phyloP scores from a whole-genome alignment of 2,888 invertebrate genomes.

The Neoascia interrupta region DNA sequence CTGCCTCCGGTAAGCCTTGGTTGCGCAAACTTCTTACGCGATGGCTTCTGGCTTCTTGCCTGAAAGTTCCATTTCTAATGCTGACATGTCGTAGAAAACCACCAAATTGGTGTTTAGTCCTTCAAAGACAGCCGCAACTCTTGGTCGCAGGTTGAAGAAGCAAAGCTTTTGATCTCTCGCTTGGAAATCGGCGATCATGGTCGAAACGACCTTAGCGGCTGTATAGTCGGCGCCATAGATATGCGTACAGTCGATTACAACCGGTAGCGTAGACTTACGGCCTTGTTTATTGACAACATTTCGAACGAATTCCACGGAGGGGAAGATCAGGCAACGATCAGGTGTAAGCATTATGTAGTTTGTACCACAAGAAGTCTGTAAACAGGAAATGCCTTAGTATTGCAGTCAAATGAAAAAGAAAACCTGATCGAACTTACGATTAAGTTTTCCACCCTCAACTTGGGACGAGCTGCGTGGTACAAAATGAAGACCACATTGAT shows the following conservation, averaged over 20 bases:
- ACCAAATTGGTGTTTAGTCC: slow-evolving; percentile 87
- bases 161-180: slow-evolving; percentile 87
- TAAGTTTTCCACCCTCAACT: slow-evolving; percentile 88
- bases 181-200: slow-evolving; percentile 87
- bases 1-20: slow-evolving; percentile 15
- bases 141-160: slow-evolving; percentile 91
- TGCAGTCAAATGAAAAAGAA: too few relatives aligned
- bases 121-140: slow-evolving; percentile 90
- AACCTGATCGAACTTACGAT: slow-evolving; percentile 84
- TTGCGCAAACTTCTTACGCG: neutral
- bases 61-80: slow-evolving; percentile 84
- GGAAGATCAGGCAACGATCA: slow-evolving; percentile 93
- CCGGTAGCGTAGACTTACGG: slow-evolving; percentile 84
- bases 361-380: slow-evolving; percentile 83
- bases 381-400: slow-evolving; percentile 35
- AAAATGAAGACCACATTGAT: slow-evolving; percentile 91
- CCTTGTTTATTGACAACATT: slow-evolving; percentile 92
- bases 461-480: slow-evolving; percentile 92
- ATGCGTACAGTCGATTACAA: slow-evolving; percentile 92
- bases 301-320: slow-evolving; percentile 93
- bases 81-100: slow-evolving; percentile 87
- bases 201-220: slow-evolving; percentile 89
- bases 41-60: slow-evolving; percentile 71
- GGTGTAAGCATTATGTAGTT: slow-evolving; percentile 92
- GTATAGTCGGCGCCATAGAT: slow-evolving; percentile 94